Conservation (phyloP, 1,140 invertebrate genomes). For the Pseudomyrmex pallidus region DNA sequence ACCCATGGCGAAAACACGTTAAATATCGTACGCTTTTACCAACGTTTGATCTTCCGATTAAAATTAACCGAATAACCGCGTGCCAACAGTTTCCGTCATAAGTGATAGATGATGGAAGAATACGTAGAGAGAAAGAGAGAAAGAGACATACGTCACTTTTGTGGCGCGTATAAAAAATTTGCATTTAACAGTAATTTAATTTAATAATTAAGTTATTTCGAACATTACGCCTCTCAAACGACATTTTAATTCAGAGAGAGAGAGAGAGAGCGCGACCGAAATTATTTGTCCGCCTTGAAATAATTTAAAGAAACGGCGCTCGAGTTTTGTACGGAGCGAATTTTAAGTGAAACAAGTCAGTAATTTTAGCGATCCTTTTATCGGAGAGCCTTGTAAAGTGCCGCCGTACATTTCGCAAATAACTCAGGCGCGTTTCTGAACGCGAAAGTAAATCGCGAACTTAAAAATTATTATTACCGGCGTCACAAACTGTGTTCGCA, state of each 20-base stretch:
- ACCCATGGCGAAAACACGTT: neutral
- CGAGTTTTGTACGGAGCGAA: neutral
- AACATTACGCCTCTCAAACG: too few relatives aligned
- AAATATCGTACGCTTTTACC: neutral
- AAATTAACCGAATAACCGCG: constrained; percentile 10
- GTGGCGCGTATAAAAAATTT: neutral
- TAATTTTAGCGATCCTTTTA: neutral
- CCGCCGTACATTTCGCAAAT: neutral
- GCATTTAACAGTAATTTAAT: neutral
- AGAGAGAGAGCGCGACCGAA: too few relatives aligned
- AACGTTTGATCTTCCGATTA: constrained; percentile 24
- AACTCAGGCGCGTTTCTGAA: neutral
- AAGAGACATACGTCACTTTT: neutral
- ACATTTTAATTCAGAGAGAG: too few relatives aligned
- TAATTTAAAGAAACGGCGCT: too few relatives aligned
- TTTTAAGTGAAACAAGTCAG: constrained; percentile 28
- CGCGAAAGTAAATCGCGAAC: neutral
- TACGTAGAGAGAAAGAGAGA: neutral
- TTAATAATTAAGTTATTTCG: too few relatives aligned
- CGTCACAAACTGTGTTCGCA: neutral
- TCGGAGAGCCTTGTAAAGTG: neutral
- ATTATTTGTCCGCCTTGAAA: too few relatives aligned
- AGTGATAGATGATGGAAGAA: constrained; percentile 16
- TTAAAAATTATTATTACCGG: neutral
- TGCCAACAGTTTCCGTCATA: neutral